These are phyloP conservation scores for Aporophyla lueneburgensis DNA, from an alignment of 2,888 invertebrate genomes.

Conservation along the genomic window DNA sequence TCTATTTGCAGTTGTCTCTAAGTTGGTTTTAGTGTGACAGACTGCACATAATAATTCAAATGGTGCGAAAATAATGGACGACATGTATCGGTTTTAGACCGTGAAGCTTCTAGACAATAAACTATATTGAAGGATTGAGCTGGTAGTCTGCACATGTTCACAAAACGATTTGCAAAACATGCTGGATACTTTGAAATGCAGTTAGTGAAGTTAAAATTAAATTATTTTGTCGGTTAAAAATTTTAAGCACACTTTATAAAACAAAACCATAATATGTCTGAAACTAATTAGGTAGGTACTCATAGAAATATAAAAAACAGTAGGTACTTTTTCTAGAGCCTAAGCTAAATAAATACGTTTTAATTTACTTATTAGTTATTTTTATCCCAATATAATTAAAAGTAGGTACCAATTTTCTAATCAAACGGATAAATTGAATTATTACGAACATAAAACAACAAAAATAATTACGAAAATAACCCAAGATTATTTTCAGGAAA, in stretches of 20 bases:
- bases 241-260: not conserved
- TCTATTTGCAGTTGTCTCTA: slow-evolving; percentile 46
- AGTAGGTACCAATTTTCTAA: not conserved
- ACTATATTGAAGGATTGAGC: slow-evolving; percentile 43
- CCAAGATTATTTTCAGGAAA: slow-evolving; percentile 43
- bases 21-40: slow-evolving; percentile 61
- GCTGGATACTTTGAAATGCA: slow-evolving; percentile 9
- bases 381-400: not conserved
- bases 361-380: not conserved
- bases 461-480: slow-evolving; percentile 2
- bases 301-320: not conserved
- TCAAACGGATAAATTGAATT: not conserved
- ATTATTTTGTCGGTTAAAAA: not conserved
- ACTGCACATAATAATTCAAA: slow-evolving; percentile 64
- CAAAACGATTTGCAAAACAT: slow-evolving; percentile 35
- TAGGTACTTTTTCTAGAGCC: too few relatives aligned
- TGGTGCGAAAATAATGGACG: slow-evolving; percentile 68
- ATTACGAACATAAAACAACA: too few relatives aligned
- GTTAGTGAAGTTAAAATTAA: not conserved
- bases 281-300: not conserved
- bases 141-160: slow-evolving; percentile 16
- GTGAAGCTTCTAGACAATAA: slow-evolving; percentile 57
- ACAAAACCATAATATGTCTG: not conserved
- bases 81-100: slow-evolving; percentile 64
- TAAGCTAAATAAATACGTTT: too few relatives aligned